phyloP scores from a whole-genome alignment of 92 coral and sea anemone species.

The Pocillopora meandrina region DNA sequence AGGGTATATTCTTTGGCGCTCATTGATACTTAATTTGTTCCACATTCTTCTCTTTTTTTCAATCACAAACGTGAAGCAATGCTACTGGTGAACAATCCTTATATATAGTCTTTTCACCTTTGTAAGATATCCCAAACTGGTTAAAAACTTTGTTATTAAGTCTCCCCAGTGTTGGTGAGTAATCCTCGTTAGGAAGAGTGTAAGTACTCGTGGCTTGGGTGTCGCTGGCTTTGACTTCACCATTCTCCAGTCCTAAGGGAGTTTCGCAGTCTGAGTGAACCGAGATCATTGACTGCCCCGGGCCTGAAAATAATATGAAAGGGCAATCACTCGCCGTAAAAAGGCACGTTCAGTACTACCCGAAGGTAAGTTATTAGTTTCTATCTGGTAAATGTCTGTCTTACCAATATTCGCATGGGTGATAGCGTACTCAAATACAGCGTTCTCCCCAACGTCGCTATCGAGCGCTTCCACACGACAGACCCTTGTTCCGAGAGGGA shows the following conservation, averaged over 20 bases:
- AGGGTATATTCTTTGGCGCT: too few relatives aligned
- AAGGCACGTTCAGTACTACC: too few relatives aligned
- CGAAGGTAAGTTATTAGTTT: too few relatives aligned
- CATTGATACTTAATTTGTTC: too few relatives aligned
- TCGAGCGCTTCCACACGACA: constrained; percentile 78
- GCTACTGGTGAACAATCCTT: too few relatives aligned
- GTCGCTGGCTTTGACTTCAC: constrained; percentile 76
- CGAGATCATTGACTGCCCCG: constrained; percentile 74
- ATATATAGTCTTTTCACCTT: constrained; percentile 46
- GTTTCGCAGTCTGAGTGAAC: constrained; percentile 81
- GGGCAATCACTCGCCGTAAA: too few relatives aligned
- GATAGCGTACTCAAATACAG: constrained; percentile 76
- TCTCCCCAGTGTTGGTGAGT: constrained; percentile 84
- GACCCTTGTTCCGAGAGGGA: constrained; percentile 76
- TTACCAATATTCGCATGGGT: constrained; percentile 92
- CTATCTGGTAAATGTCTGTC: neutral
- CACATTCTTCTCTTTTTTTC: too few relatives aligned
- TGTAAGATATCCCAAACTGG: constrained; percentile 65
- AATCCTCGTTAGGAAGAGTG: constrained; percentile 72
- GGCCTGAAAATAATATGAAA: constrained; percentile 53
- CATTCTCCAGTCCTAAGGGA: constrained; percentile 82
- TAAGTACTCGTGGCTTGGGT: constrained; percentile 73
- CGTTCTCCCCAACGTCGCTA: constrained; percentile 77
- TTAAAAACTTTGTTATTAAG: constrained; percentile 72
- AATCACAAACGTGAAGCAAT: too few relatives aligned